Evolutionary conservation across 2,888 invertebrate genomes (phyloP).

Genomic region (Pandemis heparana): DNA sequence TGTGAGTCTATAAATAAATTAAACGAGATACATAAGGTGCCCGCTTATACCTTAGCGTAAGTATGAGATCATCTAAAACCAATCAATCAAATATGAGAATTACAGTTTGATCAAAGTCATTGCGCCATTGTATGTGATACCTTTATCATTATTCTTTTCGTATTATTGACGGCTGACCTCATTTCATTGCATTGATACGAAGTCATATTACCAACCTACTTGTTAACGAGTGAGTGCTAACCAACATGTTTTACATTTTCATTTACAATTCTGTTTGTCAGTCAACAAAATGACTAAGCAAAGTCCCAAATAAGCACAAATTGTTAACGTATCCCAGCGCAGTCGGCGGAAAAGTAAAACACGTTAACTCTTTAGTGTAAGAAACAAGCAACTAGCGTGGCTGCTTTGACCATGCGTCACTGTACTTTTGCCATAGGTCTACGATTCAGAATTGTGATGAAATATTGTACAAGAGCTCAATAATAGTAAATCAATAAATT

Average conservation of each 20-base stretch:
- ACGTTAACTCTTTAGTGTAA: slow-evolving; percentile 29
- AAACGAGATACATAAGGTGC: neutral
- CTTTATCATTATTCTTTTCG: neutral
- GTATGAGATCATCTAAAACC: neutral
- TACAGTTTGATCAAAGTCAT: neutral
- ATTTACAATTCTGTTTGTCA: slow-evolving; percentile 22
- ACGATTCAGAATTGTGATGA: no score
- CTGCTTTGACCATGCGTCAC: neutral
- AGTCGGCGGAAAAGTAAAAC: slow-evolving; percentile 39
- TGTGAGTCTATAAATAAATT: neutral
- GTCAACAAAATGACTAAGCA: slow-evolving; percentile 38
- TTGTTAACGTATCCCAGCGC: slow-evolving; percentile 36
- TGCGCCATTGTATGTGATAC: neutral
- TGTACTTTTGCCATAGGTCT: neutral
- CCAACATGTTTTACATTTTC: slow-evolving; percentile 12
- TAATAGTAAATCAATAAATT: no score
- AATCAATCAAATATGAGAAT: neutral
- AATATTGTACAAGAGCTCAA: no score
- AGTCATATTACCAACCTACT: neutral
- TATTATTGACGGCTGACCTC: neutral
- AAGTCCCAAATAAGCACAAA: slow-evolving; percentile 39
- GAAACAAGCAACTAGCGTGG: slow-evolving; percentile 25
- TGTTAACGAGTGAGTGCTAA: slow-evolving; percentile 12
- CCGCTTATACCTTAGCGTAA: neutral
- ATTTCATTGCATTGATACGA: neutral